Percentiles rank a stretch among this genome's conserved stretches.
phyloP scores from a whole-genome alignment of 2,888 invertebrate genomes.

The Protodeltote pygarga region DNA sequence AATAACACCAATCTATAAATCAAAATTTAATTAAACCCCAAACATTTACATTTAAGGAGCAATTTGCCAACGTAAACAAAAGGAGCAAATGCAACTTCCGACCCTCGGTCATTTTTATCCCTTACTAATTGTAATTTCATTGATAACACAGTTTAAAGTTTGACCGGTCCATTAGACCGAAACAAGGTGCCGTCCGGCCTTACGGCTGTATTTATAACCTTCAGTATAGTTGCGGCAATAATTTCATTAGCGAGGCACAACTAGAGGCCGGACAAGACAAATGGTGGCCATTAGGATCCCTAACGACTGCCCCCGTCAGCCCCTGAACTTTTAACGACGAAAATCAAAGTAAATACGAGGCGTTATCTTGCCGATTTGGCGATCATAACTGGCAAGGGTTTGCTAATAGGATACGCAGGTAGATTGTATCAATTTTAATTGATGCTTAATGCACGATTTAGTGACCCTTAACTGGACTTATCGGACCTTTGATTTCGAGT shows the following conservation, averaged over 20 bases:
- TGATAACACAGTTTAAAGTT: conserved; percentile 87
- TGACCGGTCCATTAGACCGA: conserved; percentile 86
- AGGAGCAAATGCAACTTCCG: conserved; percentile 74
- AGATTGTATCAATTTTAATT: conserved; percentile 63
- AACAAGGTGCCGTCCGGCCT: conserved; percentile 85
- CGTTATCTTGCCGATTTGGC: conserved; percentile 85
- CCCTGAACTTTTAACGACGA: conserved; percentile 85
- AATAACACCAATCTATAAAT: conserved; percentile 17
- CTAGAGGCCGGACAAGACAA: conserved; percentile 87
- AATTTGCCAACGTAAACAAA: conserved; percentile 66
- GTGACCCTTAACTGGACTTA: conserved; percentile 50
- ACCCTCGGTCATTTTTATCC: conserved; percentile 82
- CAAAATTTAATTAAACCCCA: conserved; percentile 30
- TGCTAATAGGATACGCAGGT: conserved; percentile 76
- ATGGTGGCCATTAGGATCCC: conserved; percentile 86
- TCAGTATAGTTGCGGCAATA: conserved; percentile 87
- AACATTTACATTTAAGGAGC: conserved; percentile 41
- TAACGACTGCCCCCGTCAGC: conserved; percentile 85
- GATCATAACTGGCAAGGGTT: conserved; percentile 84
- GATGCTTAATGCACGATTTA: conserved; percentile 53
- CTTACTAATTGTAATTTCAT: conserved; percentile 86
- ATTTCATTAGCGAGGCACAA: conserved; percentile 87
- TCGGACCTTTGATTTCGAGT: conserved; percentile 32
- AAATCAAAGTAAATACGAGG: conserved; percentile 86
- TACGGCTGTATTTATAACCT: conserved; percentile 85